Evolutionary conservation across 2,113 vertebrate genomes (phyloP).

Genomic region (Archocentrus centrarchus): DNA sequence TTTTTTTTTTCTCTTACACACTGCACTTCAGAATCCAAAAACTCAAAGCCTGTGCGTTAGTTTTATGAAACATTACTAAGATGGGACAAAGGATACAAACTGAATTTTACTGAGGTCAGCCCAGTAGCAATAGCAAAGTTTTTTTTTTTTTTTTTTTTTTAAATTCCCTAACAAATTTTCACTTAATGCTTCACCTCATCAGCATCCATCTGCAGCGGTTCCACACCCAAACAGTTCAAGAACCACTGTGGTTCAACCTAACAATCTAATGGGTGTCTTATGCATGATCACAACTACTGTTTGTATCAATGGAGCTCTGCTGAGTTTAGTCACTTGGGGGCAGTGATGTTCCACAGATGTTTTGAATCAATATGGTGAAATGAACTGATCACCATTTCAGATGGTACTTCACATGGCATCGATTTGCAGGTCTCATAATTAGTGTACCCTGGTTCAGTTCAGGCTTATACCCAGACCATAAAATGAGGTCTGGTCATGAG

Average conservation of each 20-base stretch:
- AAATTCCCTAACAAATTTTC: accelerated
- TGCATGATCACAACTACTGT: accelerated
- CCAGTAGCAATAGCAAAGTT: accelerated
- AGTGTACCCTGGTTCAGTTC: too few species aligned
- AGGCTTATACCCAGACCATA: too few species aligned
- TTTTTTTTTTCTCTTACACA: not conserved
- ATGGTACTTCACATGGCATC: too few species aligned
- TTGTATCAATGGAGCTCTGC: not conserved
- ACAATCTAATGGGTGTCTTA: not conserved
- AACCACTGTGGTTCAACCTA: not conserved
- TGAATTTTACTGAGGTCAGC: accelerated
- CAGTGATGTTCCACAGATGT: conserved; percentile 25
- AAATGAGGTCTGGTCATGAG: too few species aligned
- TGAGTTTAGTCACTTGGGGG: conserved; percentile 21
- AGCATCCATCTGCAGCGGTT: not conserved
- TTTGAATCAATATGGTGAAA: not conserved
- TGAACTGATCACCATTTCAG: not conserved
- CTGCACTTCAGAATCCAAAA: accelerated
- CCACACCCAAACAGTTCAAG: not conserved
- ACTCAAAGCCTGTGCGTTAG: not conserved
- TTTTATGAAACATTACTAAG: too few species aligned
- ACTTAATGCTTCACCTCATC: not conserved
- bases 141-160: not conserved
- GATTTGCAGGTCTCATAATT: not conserved
- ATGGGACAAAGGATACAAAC: not conserved